Conservation (phyloP, 2,888 invertebrate genomes). For the Thecocarcelia acutangulata region DNA sequence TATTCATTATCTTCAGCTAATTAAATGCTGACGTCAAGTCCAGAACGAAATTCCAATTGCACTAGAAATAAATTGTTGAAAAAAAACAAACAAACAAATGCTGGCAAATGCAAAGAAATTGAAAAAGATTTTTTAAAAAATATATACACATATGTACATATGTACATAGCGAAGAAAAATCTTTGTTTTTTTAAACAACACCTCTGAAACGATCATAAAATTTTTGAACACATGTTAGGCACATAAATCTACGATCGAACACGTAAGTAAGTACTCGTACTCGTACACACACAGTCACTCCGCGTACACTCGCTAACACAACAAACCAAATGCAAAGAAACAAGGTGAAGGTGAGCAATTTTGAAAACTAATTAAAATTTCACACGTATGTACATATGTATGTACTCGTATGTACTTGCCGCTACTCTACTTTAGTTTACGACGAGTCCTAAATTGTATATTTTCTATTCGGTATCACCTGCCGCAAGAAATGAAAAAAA, state of each 20-base stretch:
- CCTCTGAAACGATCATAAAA: slow-evolving; percentile 21
- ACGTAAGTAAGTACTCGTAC: background rate
- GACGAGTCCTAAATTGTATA: slow-evolving; percentile 7
- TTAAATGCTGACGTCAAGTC: slow-evolving; percentile 61
- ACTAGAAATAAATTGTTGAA: slow-evolving; percentile 21
- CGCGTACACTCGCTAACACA: too few species aligned
- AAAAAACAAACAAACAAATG: background rate
- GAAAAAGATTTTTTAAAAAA: slow-evolving; percentile 23
- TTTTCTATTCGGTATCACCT: slow-evolving; percentile 21
- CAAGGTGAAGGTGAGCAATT: slow-evolving; percentile 68
- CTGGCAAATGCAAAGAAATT: slow-evolving; percentile 39
- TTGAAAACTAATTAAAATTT: slow-evolving; percentile 44
- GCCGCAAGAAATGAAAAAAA: background rate
- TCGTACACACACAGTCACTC: background rate
- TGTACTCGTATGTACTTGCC: background rate
- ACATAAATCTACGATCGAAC: slow-evolving; percentile 15
- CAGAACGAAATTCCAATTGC: slow-evolving; percentile 41
- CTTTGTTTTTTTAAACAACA: background rate
- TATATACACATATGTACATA: slow-evolving; percentile 44
- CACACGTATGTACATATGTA: slow-evolving; percentile 16
- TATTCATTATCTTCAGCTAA: slow-evolving; percentile 45
- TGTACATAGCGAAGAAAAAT: background rate
- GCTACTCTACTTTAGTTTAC: background rate
- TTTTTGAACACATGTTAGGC: slow-evolving; percentile 42
- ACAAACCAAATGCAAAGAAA: slow-evolving; percentile 22